phyloP scores from a whole-genome alignment of 2,113 vertebrate genomes.

The Nesospiza acunhae region DNA sequence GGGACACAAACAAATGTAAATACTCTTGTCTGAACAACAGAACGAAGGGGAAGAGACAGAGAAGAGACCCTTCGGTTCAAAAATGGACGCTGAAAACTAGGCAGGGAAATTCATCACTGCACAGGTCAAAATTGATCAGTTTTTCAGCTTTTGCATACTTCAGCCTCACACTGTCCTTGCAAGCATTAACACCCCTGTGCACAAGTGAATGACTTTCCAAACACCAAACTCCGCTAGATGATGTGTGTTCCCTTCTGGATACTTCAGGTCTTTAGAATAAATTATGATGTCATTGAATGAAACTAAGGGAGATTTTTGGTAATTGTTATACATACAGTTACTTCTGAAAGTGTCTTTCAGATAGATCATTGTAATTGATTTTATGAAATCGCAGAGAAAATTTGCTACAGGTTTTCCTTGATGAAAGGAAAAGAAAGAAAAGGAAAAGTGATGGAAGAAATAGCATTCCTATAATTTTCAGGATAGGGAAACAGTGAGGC shows the following conservation, averaged over 20 bases:
- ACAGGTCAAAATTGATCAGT: background rate
- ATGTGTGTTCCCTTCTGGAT: background rate
- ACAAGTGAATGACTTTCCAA: background rate
- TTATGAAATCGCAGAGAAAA: background rate
- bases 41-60: background rate
- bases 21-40: background rate
- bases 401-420: background rate
- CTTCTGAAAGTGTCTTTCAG: background rate
- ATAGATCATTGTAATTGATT: background rate
- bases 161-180: rapidly evolving
- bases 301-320: background rate
- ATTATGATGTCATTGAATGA: background rate
- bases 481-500: background rate
- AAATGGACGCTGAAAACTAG: background rate
- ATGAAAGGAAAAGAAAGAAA: background rate
- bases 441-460: background rate
- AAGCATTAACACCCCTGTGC: background rate
- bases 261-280: background rate
- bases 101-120: background rate
- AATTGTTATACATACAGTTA: background rate
- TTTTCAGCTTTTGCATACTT: background rate
- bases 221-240: background rate
- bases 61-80: background rate
- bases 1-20: slow-evolving; percentile 20
- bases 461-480: background rate